Conservation (phyloP, 2,888 invertebrate species). For the Drosophila robusta region DNA sequence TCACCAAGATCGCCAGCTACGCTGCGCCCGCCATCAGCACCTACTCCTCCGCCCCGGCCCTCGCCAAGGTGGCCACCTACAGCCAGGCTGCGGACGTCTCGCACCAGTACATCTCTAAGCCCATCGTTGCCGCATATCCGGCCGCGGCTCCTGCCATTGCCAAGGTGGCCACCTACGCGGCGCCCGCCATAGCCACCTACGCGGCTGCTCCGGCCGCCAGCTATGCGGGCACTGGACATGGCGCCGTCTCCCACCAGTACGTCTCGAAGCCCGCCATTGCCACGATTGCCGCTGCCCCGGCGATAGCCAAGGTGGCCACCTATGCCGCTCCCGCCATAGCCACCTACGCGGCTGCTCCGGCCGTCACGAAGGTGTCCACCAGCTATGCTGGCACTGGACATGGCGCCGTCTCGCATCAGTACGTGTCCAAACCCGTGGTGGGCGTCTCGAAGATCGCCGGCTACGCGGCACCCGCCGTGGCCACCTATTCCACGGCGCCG, state of each 20-base stretch:
- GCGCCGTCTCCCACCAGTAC: slow-evolving; percentile 25
- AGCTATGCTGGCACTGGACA: slow-evolving; percentile 34
- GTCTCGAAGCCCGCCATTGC: slow-evolving; percentile 69
- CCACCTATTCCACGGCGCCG: slow-evolving; percentile 35
- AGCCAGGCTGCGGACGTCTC: slow-evolving; percentile 46
- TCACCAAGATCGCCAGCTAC: slow-evolving; percentile 61
- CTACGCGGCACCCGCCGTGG: slow-evolving; percentile 66
- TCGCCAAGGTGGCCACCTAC: slow-evolving; percentile 56
- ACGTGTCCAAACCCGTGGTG: slow-evolving; percentile 70
- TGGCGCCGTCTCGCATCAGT: slow-evolving; percentile 44
- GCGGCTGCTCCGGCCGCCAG: slow-evolving; percentile 43
- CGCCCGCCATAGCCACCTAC: slow-evolving; percentile 51
- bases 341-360: slow-evolving; percentile 35
- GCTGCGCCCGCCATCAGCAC: slow-evolving; percentile 38
- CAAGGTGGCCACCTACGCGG: slow-evolving; percentile 42
- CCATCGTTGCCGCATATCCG: slow-evolving; percentile 46
- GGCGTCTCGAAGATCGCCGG: slow-evolving; percentile 28
- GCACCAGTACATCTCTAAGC: slow-evolving; percentile 28
- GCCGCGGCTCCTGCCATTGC: slow-evolving; percentile 42
- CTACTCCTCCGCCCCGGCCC: slow-evolving; percentile 37
- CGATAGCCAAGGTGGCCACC: slow-evolving; percentile 46
- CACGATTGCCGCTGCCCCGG: slow-evolving; percentile 35
- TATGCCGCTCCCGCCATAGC: slow-evolving; percentile 72
- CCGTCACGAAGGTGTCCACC: slow-evolving; percentile 37
- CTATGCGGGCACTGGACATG: slow-evolving; percentile 29